phyloP scores from a whole-genome alignment of 2,113 vertebrate genomes.

The Atlantisia rogersi region DNA sequence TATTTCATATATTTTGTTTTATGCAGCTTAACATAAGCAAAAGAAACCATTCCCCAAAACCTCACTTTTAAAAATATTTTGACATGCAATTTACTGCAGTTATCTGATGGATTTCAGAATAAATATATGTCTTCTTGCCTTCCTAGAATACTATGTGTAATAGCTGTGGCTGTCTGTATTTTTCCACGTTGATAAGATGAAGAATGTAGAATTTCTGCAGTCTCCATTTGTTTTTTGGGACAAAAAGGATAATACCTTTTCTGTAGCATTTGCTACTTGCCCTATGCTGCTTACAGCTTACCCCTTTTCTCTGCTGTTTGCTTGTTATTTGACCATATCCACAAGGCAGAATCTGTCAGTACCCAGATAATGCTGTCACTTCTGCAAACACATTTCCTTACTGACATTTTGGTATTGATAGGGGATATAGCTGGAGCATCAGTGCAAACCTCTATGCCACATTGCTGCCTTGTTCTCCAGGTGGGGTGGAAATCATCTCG shows the following conservation, averaged over 20 bases:
- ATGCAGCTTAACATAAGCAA: conserved; percentile 15
- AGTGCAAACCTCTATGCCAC: not conserved
- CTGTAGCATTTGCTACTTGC: not conserved
- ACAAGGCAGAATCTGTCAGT: not conserved
- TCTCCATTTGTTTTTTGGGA: conserved; percentile 60
- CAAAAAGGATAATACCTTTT: conserved; percentile 49
- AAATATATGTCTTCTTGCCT: conserved; percentile 66
- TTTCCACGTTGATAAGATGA: conserved; percentile 56
- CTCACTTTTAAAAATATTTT: conserved; percentile 56
- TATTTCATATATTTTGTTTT: conserved; percentile 29
- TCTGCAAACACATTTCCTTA: not conserved
- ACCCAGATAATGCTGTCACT: not conserved
- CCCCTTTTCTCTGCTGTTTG: not conserved
- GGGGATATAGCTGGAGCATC: not conserved
- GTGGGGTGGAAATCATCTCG: not conserved
- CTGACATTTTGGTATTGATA: not conserved
- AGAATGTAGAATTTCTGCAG: conserved; percentile 33
- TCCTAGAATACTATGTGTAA: conserved; percentile 50
- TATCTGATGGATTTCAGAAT: conserved; percentile 70
- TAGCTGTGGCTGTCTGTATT: conserved; percentile 55
- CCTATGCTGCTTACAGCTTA: not conserved
- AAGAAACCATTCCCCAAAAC: not conserved
- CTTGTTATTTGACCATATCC: not conserved
- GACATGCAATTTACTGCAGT: conserved; percentile 59
- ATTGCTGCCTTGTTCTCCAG: not conserved